Conservation (phyloP, 1,140 invertebrate species). For the Teleopsis dalmanni region DNA sequence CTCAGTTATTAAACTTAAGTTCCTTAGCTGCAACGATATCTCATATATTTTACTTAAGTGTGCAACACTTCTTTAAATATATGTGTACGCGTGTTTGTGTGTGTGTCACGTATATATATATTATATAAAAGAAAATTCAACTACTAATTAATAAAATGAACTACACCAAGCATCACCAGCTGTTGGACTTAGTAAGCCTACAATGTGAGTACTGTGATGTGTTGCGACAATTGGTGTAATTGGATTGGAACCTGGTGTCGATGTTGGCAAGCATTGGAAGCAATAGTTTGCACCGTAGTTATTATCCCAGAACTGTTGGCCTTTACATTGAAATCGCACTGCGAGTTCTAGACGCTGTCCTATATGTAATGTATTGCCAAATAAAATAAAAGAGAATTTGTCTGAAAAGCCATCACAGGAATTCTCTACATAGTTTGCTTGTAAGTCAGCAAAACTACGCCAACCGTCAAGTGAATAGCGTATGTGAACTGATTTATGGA, state of each 20-base stretch:
- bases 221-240: conserved; percentile 12
- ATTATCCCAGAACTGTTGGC: conserved; percentile 84
- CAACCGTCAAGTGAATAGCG: conserved; percentile 82
- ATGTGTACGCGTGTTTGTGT: too few species aligned
- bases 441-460: conserved; percentile 73
- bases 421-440: conserved; percentile 73
- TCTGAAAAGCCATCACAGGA: conserved; percentile 92
- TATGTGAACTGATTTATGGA: conserved; percentile 82
- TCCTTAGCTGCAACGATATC: too few species aligned
- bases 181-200: conserved; percentile 34
- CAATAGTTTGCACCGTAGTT: conserved; percentile 78
- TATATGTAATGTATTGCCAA: conserved; percentile 60
- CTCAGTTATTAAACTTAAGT: too few species aligned
- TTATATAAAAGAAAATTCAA: too few species aligned
- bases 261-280: conserved; percentile 66
- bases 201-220: conserved; percentile 19
- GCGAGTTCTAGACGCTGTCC: conserved; percentile 75
- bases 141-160: conserved; percentile 38
- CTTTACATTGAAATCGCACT: conserved; percentile 72
- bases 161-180: conserved; percentile 41
- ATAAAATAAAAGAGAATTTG: conserved; percentile 72
- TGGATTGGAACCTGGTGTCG: conserved; percentile 20
- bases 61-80: too few species aligned
- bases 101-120: too few species aligned
- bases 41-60: too few species aligned